Evolutionary conservation across 1,140 invertebrate genomes (phyloP).

Genomic region (Aricia agestis): DNA sequence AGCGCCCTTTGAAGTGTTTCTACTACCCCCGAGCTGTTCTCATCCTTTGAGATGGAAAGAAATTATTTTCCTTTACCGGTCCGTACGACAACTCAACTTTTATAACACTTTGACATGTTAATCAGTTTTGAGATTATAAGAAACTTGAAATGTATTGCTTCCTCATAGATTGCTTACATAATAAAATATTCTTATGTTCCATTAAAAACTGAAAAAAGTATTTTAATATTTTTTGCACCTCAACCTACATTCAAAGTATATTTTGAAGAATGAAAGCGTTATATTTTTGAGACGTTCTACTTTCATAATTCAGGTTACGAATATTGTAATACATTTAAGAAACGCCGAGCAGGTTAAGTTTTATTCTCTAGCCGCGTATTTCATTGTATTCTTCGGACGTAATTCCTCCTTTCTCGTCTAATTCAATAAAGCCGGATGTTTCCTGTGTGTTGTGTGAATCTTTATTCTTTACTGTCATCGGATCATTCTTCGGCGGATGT

Average conservation of each 20-base stretch:
- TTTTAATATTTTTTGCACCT: background rate
- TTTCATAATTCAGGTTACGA: background rate
- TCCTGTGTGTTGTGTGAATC: conserved; percentile 1
- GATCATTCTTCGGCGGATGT: conserved; percentile 18
- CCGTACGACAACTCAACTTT: conserved; percentile 22
- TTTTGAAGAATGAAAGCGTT: background rate
- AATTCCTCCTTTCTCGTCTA: background rate
- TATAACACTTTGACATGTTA: conserved; percentile 32
- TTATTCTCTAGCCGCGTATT: background rate
- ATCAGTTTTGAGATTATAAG: conserved; percentile 23
- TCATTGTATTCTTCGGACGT: background rate
- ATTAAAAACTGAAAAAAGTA: no score
- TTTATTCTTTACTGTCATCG: conserved; percentile 8
- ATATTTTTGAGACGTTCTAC: conserved; percentile 2
- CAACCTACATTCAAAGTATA: background rate
- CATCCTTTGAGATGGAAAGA: conserved; percentile 52
- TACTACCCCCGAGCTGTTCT: conserved; percentile 46
- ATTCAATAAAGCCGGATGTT: conserved; percentile 10
- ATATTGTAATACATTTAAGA: background rate
- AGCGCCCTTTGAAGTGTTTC: conserved; percentile 59
- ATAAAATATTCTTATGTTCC: background rate
- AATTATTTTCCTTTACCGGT: conserved; percentile 40
- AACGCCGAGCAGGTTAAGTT: background rate
- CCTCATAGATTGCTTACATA: conserved; percentile 22
- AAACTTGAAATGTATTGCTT: conserved; percentile 18